Evolutionary conservation across 2,797 vertebrate genomes (phyloP), one percentile per base, ranked within the genome.

Genomic region (Siniperca undulata): DNA sequence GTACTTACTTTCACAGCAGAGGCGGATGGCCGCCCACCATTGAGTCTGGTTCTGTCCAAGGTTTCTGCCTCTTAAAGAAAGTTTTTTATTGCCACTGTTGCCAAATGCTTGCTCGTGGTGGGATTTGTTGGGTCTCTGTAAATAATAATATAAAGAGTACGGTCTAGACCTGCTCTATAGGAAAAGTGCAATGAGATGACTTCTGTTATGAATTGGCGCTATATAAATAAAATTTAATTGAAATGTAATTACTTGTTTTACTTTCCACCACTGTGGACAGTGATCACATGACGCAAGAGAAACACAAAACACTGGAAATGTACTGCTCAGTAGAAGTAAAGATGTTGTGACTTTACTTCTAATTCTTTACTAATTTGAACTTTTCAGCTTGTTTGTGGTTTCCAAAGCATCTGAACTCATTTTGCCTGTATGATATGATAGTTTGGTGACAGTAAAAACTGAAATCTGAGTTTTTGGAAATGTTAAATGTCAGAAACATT

Each of bases 401-500:
- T 36, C 53, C n/a, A 27, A 50, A 38, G 24, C 22, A 16, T 4
- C 52, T n/a, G 13, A 55, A 17, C 19, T 50, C 24, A 50, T 50
- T 36, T 13, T 38, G 20, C 13, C 22, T 46, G 44, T 67, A 30
- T 22, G 50, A 52, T 50, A 20, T 48, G 46, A 48, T 46, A 24
- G 12, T 40, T 36, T 58, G 10, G 22, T 11, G 20, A 59, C n/a
- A 44, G 24, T 30, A 42, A 75, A 64, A 20, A 24, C 19, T 3
- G 14, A 44, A 70, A 56, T 27, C 19, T 4, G 6, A n/a, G 7
- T 48, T 81, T 77, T 12, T 16, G 20, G 20, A 81, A 81, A 67
- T 62, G 40, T 59, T n/a, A 66, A 78, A 76, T 34, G 16, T 77
- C 16, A 80, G 59, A 44, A 74, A 48, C 6, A 30, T 30, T 4